Conservation (phyloP, 2,113 vertebrate genomes). For the human (Homo sapiens) region GRCh38 chr12:97261001-97261500, state of each 20-base stretch:
- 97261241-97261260: constrained; percentile 58
- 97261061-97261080: constrained; percentile 60
- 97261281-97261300: neutral
- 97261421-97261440: neutral
- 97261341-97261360: neutral
- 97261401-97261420: neutral
- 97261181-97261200: constrained; percentile 63
- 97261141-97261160: constrained; percentile 76
- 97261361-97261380: neutral
- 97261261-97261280: constrained; percentile 41
- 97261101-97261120: constrained; percentile 71
- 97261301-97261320: constrained; percentile 8
- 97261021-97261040: constrained; percentile 79
- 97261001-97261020: constrained; percentile 75
- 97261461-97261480: neutral
- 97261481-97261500: neutral
- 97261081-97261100: constrained; percentile 66
- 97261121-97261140: constrained; percentile 71
- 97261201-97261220: constrained; percentile 73
- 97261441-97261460: neutral
- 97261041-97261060: constrained; percentile 69
- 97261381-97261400: neutral
- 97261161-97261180: constrained; percentile 45
- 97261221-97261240: constrained; percentile 70
- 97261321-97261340: neutral